Evolutionary conservation across 2,888 invertebrate species (phyloP).

Genomic region (Sussaba pulchella): DNA sequence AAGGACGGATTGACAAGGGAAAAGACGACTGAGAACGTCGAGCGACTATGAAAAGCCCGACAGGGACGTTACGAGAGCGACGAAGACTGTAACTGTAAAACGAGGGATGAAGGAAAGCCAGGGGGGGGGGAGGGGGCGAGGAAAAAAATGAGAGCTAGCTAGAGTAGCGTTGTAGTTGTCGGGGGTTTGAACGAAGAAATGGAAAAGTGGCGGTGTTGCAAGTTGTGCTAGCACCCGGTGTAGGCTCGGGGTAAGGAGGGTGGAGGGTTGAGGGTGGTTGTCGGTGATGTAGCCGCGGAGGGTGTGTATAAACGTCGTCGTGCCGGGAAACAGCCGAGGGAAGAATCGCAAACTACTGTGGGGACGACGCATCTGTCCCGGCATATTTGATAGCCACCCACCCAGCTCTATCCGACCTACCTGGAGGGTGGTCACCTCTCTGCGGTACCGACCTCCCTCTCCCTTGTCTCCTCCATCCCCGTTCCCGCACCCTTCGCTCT

Average conservation of each 20-base stretch:
- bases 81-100: background rate
- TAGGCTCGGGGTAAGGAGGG: no score
- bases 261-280: background rate
- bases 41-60: constrained; percentile 28
- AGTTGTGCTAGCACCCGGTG: constrained; percentile 2
- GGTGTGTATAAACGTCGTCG: constrained; percentile 27
- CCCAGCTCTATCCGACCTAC: constrained; percentile 50
- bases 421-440: constrained; percentile 58
- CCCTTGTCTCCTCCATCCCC: constrained; percentile 13
- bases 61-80: background rate
- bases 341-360: constrained; percentile 84
- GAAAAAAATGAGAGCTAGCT: constrained; percentile 4
- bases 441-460: constrained; percentile 35
- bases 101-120: background rate
- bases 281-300: constrained; percentile 4
- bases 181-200: constrained; percentile 41
- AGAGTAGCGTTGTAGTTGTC: constrained; percentile 8
- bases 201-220: constrained; percentile 60
- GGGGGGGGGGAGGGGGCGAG: background rate
- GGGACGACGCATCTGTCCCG: constrained; percentile 82
- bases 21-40: constrained; percentile 51
- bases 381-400: constrained; percentile 82
- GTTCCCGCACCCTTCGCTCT: no score
- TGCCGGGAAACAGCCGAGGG: constrained; percentile 72
- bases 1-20: constrained; percentile 34